A percentile compares a stretch with the other conserved stretches of the same genome.
phyloP scores from a whole-genome alignment of 2,113 vertebrate genomes.

The Oceanodroma tethys region DNA sequence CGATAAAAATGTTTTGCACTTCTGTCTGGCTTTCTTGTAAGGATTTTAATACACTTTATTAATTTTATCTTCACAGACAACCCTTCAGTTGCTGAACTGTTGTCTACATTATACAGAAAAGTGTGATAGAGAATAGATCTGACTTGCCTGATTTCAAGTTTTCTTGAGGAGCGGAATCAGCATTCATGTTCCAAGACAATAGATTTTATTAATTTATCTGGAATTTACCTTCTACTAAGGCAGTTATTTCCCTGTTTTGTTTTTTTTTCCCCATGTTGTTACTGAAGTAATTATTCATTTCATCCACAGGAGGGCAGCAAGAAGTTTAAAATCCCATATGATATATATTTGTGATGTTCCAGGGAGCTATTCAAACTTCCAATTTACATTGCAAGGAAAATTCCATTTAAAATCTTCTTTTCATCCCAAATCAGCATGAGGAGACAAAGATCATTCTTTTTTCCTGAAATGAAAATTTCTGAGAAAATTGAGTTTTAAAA shows the following conservation, averaged over 20 bases:
- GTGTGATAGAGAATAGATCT: background rate
- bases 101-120: background rate
- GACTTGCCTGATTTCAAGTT: background rate
- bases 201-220: background rate
- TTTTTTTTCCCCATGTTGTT: background rate
- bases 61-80: background rate
- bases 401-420: background rate
- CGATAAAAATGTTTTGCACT: background rate
- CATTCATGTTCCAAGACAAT: background rate
- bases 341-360: background rate
- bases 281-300: background rate
- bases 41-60: background rate
- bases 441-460: background rate
- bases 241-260: background rate
- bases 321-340: background rate
- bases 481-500: background rate
- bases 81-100: background rate
- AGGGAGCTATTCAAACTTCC: background rate
- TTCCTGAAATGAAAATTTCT: background rate
- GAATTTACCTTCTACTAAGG: background rate
- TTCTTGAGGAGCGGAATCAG: background rate
- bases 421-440: background rate
- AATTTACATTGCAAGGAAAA: background rate
- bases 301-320: conserved; percentile 46
- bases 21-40: background rate